Conservation (phyloP, 2,113 vertebrate genomes). For the Cepphus grylle region DNA sequence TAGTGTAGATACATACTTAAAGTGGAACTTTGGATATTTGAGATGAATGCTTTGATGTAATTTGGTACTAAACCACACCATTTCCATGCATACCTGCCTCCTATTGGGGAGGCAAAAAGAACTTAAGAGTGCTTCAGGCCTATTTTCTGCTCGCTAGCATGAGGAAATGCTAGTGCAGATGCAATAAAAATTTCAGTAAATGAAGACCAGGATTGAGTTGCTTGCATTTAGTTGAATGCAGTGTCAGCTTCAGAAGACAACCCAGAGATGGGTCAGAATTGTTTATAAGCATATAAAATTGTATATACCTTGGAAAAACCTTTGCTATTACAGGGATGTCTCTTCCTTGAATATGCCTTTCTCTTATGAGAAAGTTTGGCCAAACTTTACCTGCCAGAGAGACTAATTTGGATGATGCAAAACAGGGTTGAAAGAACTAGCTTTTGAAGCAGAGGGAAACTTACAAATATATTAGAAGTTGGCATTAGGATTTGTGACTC, state of each 20-base stretch:
- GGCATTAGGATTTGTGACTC: neutral
- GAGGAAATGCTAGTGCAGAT: neutral
- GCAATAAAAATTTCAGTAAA: neutral
- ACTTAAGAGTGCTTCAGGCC: neutral
- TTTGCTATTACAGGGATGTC: neutral
- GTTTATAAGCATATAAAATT: neutral
- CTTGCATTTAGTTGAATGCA: neutral
- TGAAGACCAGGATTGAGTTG: neutral
- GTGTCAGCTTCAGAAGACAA: neutral
- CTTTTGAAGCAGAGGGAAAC: slow-evolving; percentile 1
- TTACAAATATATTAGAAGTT: neutral
- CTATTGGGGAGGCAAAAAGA: neutral
- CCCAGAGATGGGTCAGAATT: neutral
- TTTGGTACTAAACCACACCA: neutral
- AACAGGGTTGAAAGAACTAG: neutral
- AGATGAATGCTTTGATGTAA: neutral
- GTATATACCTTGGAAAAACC: neutral
- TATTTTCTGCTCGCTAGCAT: neutral
- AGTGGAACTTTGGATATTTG: neutral
- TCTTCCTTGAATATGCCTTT: neutral
- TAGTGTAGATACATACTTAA: neutral
- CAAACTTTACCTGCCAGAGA: neutral
- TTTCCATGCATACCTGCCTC: neutral
- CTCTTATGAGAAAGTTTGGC: neutral
- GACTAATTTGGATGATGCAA: slow-evolving; percentile 33